Conservation (phyloP, 2,113 vertebrate species). For the Talpa occidentalis region DNA sequence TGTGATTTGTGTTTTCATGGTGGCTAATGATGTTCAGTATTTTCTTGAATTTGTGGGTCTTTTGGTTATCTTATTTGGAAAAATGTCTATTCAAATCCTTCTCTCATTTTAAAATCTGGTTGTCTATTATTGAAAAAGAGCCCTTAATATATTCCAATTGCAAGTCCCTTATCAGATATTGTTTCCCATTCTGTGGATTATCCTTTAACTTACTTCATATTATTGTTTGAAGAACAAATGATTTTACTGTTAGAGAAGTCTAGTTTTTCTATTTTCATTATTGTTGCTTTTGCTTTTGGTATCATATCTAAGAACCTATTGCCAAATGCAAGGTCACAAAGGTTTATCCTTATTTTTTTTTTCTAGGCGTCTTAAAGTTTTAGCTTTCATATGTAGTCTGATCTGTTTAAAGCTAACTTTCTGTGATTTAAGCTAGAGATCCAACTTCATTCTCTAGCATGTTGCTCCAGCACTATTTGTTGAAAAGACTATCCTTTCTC, state of each 20-base stretch:
- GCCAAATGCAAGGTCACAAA: background rate
- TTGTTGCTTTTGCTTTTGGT: conserved; percentile 12
- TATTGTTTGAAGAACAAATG: conserved; percentile 4
- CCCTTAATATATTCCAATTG: background rate
- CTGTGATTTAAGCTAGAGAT: background rate
- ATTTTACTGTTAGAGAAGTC: conserved; percentile 15
- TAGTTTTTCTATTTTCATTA: background rate
- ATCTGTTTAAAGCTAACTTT: background rate
- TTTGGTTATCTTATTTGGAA: background rate
- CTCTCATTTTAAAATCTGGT: background rate
- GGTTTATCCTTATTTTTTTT: background rate
- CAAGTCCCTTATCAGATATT: background rate
- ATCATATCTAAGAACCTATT: background rate
- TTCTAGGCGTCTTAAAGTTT: conserved; percentile 1
- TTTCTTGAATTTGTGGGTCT: background rate
- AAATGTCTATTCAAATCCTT: background rate
- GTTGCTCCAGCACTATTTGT: background rate
- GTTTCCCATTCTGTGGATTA: background rate
- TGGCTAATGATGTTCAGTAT: background rate
- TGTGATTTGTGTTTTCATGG: background rate
- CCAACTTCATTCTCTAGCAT: background rate
- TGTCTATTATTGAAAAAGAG: background rate
- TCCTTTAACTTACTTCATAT: background rate
- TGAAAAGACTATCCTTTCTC: conserved; percentile 38
- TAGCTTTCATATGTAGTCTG: background rate